Conservation (phyloP, 2,113 vertebrate genomes). For the Empidonax alnorum region DNA sequence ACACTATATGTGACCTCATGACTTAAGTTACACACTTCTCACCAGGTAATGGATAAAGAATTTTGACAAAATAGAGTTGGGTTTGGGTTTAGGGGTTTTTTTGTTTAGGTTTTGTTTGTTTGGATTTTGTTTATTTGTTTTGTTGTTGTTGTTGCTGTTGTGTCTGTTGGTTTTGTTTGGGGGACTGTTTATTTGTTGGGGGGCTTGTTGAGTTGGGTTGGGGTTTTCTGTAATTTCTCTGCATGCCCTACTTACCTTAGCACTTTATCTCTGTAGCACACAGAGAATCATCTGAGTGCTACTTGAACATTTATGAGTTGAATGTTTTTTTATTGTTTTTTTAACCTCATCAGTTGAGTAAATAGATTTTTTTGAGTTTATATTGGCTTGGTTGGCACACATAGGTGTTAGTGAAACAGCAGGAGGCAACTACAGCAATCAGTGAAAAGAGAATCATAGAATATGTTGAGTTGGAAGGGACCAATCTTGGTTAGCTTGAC, state of each 20-base stretch:
- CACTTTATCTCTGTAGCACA: neutral
- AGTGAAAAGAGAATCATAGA: neutral
- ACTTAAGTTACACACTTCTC: neutral
- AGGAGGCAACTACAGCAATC: neutral
- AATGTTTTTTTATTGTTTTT: neutral
- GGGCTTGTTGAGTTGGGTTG: neutral
- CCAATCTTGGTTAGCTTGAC: neutral
- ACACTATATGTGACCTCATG: rapidly evolving
- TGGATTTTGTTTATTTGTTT: neutral
- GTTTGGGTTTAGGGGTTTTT: rapidly evolving
- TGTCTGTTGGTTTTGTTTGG: neutral
- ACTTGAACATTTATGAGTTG: neutral
- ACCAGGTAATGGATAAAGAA: neutral
- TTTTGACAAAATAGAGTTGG: neutral
- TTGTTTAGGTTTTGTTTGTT: neutral
- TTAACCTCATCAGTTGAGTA: neutral
- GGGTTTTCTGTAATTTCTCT: neutral
- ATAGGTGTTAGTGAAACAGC: neutral
- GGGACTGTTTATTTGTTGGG: neutral
- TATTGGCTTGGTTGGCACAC: neutral
- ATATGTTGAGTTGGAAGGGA: neutral
- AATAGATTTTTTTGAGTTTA: neutral
- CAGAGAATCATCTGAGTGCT: neutral
- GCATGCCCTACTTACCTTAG: neutral
- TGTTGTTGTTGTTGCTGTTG: neutral